Conservation (phyloP, 2,888 invertebrate species). For the Silvanus unidentatus region DNA sequence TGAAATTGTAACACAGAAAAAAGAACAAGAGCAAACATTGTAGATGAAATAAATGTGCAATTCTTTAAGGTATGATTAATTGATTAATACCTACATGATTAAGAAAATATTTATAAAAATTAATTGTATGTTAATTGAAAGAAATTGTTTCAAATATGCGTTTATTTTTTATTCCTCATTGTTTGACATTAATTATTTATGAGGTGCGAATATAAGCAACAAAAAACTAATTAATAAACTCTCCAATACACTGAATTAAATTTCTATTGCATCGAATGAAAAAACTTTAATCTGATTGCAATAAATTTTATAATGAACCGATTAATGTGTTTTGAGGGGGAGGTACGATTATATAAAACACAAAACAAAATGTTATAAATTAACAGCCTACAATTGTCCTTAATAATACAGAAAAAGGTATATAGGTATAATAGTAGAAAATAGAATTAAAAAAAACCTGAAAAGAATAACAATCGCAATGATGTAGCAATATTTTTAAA, state of each 20-base stretch:
- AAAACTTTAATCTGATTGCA: too few relatives aligned
- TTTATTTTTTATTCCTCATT: slow-evolving; percentile 3
- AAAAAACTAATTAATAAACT: too few relatives aligned
- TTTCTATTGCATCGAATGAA: too few relatives aligned
- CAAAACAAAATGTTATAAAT: slow-evolving; percentile 1
- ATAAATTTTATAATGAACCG: too few relatives aligned
- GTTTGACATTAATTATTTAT: slow-evolving; percentile 16
- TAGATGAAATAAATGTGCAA: slow-evolving; percentile 1
- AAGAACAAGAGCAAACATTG: too few relatives aligned
- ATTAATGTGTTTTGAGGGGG: too few relatives aligned
- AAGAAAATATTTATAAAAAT: slow-evolving; percentile 18
- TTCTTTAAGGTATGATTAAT: slow-evolving; percentile 9
- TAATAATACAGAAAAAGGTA: slow-evolving; percentile 1
- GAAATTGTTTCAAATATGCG: slow-evolving; percentile 11
- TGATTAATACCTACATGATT: slow-evolving; percentile 5
- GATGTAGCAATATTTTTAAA: slow-evolving; percentile 31
- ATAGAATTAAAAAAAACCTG: slow-evolving; percentile 4
- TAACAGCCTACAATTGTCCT: slow-evolving; percentile 4
- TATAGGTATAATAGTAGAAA: slow-evolving; percentile 15
- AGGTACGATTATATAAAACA: background rate
- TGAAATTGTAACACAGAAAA: slow-evolving; percentile 2
- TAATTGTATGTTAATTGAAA: slow-evolving; percentile 23
- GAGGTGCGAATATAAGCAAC: too few relatives aligned
- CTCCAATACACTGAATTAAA: too few relatives aligned
- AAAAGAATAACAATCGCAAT: slow-evolving; percentile 21